Percentiles rank a stretch among this genome's conserved stretches.
Evolutionary conservation across 1,140 invertebrate species (phyloP).

Genomic region (Coptotermes formosanus): DNA sequence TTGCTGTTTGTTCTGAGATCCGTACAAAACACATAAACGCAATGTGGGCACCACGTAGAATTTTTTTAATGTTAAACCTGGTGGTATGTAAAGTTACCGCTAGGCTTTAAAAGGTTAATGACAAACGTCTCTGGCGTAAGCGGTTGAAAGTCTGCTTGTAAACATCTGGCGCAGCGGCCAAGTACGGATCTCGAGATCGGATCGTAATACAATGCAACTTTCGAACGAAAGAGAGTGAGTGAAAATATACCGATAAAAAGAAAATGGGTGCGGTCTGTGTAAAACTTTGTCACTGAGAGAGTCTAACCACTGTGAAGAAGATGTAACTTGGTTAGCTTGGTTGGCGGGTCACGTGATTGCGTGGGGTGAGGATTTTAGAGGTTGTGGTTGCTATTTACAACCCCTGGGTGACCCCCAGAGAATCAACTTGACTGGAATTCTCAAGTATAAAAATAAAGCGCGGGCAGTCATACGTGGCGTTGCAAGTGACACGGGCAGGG

Average conservation of each 20-base stretch:
- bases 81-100: no score
- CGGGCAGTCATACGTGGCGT: neutral
- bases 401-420: neutral
- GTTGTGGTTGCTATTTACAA: neutral
- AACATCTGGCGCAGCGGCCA: neutral
- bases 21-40: no score
- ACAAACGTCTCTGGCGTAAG: no score
- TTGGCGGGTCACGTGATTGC: neutral
- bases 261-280: neutral
- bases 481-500: neutral
- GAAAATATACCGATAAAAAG: neutral
- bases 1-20: no score
- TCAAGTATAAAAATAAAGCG: neutral
- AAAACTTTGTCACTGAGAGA: neutral
- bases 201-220: neutral
- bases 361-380: neutral
- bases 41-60: no score
- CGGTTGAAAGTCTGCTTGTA: neutral
- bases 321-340: neutral
- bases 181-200: neutral
- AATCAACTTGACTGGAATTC: neutral
- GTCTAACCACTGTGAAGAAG: neutral
- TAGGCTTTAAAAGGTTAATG: no score
- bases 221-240: neutral
- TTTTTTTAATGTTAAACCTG: no score